phyloP scores from a whole-genome alignment of 2,797 vertebrate genomes.

The Parauchenoglanis ngamensis region DNA sequence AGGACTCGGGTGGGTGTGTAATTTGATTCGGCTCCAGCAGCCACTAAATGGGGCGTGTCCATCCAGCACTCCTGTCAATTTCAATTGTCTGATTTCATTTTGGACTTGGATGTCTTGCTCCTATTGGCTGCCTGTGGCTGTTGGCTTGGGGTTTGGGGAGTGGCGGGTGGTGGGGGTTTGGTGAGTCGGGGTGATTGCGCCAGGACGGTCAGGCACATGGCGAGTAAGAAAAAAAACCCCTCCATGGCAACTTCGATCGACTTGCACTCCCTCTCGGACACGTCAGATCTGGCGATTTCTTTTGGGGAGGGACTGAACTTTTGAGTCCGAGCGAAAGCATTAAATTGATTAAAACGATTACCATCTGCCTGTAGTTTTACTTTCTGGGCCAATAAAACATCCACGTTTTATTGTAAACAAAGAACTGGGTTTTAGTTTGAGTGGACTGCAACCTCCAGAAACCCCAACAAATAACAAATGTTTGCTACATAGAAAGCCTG shows the following conservation, averaged over 20 bases:
- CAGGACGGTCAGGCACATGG: constrained; percentile 68
- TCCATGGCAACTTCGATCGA: constrained; percentile 62
- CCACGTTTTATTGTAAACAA: constrained; percentile 4
- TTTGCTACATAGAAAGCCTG: constrained; percentile 35
- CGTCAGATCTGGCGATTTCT: constrained; percentile 49
- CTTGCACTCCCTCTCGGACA: constrained; percentile 53
- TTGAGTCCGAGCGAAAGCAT: neutral
- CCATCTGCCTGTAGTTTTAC: neutral
- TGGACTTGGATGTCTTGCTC: constrained; percentile 62
- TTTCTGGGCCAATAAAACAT: neutral
- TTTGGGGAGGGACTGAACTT: constrained; percentile 41
- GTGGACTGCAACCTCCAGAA: neutral
- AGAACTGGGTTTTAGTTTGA: neutral
- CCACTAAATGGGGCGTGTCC: constrained; percentile 79
- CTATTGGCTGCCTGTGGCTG: constrained; percentile 62
- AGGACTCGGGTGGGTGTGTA: constrained; percentile 76
- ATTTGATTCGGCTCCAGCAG: constrained; percentile 80
- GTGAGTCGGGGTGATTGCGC: constrained; percentile 65
- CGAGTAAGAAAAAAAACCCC: constrained; percentile 14
- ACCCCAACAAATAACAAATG: constrained; percentile 10
- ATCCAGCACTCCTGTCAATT: constrained; percentile 77
- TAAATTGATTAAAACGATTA: neutral
- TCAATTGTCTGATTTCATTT: constrained; percentile 80
- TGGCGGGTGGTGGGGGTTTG: constrained; percentile 43
- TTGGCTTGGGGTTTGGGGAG: constrained; percentile 51